Evolutionary conservation across 2,797 vertebrate genomes (phyloP).

Genomic region (Toxotes lorentzi): DNA sequence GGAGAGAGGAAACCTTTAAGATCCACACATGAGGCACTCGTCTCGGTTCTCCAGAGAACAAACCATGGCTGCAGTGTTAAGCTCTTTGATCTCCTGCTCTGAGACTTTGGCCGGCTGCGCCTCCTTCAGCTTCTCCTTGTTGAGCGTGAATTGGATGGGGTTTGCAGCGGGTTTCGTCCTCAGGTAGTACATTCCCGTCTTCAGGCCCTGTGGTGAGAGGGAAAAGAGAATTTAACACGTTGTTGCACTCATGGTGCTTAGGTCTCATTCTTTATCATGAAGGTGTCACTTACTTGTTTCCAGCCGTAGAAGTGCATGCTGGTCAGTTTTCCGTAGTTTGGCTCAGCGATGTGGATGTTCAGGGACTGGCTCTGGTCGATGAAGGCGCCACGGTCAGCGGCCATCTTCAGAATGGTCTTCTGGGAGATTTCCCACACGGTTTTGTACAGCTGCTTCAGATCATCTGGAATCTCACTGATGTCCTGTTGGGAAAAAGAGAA

Average conservation of each 20-base stretch:
- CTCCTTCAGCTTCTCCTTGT: constrained; percentile 96
- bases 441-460: constrained; percentile 96
- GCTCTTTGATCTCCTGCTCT: constrained; percentile 88
- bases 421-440: constrained; percentile 99
- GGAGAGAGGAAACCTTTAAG: constrained; percentile 74
- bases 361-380: constrained; percentile 99
- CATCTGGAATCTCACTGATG: constrained; percentile 90
- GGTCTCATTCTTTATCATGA: background rate
- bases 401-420: constrained; percentile 96
- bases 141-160: constrained; percentile 98
- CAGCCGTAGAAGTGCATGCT: constrained; percentile 99
- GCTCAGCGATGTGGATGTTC: constrained; percentile 98
- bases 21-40: constrained; percentile 97
- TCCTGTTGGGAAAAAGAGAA: constrained; percentile 73
- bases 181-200: constrained; percentile 99
- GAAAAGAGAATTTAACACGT: background rate
- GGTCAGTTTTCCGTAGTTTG: constrained; percentile 98
- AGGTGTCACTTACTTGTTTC: constrained; percentile 89
- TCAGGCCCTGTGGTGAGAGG: constrained; percentile 89
- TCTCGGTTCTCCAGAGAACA: constrained; percentile 97
- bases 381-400: constrained; percentile 94
- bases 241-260: fast-evolving
- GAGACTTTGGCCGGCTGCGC: constrained; percentile 61
- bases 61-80: constrained; percentile 95
- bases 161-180: constrained; percentile 96